Conservation (phyloP, 2,797 vertebrate species). For the Austrolebias charrua region DNA sequence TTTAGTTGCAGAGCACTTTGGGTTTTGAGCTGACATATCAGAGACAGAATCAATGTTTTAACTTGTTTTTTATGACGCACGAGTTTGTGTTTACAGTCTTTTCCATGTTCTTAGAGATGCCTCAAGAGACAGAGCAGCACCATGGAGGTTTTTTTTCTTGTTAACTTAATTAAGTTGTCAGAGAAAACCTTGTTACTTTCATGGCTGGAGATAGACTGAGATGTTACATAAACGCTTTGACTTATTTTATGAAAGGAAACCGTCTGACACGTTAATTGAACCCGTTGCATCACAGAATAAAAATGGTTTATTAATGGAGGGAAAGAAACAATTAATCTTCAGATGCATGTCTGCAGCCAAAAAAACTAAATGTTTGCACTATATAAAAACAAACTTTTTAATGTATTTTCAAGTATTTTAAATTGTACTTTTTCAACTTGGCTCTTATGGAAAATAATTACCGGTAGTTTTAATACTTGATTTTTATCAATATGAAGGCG, state of each 20-base stretch:
- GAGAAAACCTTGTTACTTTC: constrained; percentile 63
- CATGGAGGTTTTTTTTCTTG: constrained; percentile 41
- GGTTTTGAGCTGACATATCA: constrained; percentile 43
- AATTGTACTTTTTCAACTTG: no score
- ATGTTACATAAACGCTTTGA: constrained; percentile 11
- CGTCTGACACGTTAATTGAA: constrained; percentile 1
- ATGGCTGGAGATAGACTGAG: constrained; percentile 40
- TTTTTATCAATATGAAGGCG: no score
- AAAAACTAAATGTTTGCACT: no score
- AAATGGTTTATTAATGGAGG: neutral
- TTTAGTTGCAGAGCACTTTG: constrained; percentile 29
- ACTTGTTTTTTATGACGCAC: constrained; percentile 21
- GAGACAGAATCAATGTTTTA: constrained; percentile 45
- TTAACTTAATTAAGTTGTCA: constrained; percentile 75
- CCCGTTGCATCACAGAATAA: neutral
- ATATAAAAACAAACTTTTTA: no score
- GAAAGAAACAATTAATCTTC: neutral
- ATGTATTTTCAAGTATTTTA: no score
- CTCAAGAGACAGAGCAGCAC: constrained; percentile 38
- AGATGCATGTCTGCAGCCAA: neutral
- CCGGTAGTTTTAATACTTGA: no score
- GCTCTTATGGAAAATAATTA: no score
- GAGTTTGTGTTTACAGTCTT: constrained; percentile 36
- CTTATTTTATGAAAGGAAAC: neutral
- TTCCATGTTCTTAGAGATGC: constrained; percentile 36